Conservation (phyloP, 2,888 invertebrate genomes). For the Acronicta psi region DNA sequence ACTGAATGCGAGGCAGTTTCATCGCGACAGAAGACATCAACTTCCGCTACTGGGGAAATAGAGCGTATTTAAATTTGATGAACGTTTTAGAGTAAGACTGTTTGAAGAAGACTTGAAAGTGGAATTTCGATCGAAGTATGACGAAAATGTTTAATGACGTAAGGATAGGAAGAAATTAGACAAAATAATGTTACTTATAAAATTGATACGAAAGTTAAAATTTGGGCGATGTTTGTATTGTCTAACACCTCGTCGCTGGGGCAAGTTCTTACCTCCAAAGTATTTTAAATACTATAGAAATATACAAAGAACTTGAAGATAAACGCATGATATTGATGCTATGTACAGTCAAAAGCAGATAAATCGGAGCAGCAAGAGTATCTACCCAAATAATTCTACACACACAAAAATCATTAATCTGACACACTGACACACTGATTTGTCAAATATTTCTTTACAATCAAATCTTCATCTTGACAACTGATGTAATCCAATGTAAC, state of each 20-base stretch:
- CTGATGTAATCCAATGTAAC: too few species aligned
- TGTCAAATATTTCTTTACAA: too few species aligned
- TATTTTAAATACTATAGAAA: conserved; percentile 29
- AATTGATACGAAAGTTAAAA: background rate
- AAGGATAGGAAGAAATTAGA: background rate
- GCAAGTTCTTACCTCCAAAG: conserved; percentile 8
- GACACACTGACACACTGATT: too few species aligned
- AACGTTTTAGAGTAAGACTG: conserved; percentile 18
- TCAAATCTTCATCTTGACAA: too few species aligned
- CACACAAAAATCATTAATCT: too few species aligned
- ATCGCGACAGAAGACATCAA: background rate
- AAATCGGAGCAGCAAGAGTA: too few species aligned
- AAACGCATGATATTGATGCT: conserved; percentile 18
- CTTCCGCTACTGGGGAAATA: conserved; percentile 5
- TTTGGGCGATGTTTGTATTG: background rate
- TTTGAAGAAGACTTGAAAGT: conserved; percentile 43
- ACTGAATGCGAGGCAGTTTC: background rate
- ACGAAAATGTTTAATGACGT: conserved; percentile 34
- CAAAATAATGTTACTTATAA: background rate
- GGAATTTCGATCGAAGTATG: conserved; percentile 30
- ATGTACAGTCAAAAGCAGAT: too few species aligned
- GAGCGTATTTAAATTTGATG: conserved; percentile 7
- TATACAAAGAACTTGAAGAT: conserved; percentile 16
- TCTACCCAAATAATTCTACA: too few species aligned
- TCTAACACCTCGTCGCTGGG: background rate